Evolutionary conservation across 2,888 invertebrate genomes (phyloP).

Genomic region (Ganaspis brasiliensis): DNA sequence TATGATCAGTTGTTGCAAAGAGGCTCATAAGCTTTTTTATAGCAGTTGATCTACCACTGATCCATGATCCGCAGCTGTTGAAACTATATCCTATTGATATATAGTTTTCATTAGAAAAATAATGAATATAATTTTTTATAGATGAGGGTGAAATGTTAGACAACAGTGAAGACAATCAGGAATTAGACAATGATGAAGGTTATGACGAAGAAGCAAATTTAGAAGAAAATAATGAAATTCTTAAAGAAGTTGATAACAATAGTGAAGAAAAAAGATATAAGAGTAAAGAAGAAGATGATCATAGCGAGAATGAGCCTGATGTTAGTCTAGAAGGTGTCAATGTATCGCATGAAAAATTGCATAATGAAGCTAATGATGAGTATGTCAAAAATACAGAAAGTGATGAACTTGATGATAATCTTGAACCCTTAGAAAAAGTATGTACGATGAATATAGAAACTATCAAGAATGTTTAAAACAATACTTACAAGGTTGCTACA

Average conservation of each 20-base stretch:
- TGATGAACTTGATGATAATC: constrained; percentile 72
- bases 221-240: constrained; percentile 70
- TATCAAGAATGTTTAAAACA: constrained; percentile 38
- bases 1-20: too few species aligned
- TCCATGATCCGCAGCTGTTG: too few species aligned
- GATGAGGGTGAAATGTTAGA: constrained; percentile 66
- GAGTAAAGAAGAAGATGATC: constrained; percentile 50
- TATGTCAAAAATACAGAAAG: constrained; percentile 69
- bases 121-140: constrained; percentile 35
- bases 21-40: too few species aligned
- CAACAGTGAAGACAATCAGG: constrained; percentile 59
- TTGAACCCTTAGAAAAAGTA: constrained; percentile 78
- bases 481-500: too few species aligned
- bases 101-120: too few species aligned
- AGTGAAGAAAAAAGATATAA: constrained; percentile 55
- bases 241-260: constrained; percentile 59
- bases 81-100: too few species aligned
- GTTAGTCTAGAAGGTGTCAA: constrained; percentile 45
- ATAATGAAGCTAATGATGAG: constrained; percentile 67
- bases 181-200: constrained; percentile 59
- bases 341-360: constrained; percentile 36
- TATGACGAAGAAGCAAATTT: constrained; percentile 55
- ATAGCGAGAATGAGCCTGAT: constrained; percentile 47
- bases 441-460: constrained; percentile 50
- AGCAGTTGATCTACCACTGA: too few species aligned